Percentiles rank a stretch among this genome's conserved stretches.
These are phyloP conservation scores for Rana temporaria DNA, from an alignment of 2,113 vertebrate species.

Conservation along the genomic window DNA sequence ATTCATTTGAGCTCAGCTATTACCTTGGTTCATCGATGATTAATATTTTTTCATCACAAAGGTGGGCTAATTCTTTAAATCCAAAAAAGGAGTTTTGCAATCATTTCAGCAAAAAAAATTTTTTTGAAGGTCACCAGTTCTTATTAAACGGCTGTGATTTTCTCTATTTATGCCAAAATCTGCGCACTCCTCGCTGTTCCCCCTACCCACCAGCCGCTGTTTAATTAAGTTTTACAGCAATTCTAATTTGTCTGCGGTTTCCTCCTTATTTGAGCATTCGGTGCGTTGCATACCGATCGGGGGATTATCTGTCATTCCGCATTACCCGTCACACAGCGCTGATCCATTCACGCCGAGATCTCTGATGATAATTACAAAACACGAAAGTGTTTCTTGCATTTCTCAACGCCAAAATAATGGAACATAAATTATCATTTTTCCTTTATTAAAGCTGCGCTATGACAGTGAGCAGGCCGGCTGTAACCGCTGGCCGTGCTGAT, in stretches of 20 bases:
- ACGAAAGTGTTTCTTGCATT: constrained; percentile 17
- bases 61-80: too few species aligned
- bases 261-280: constrained; percentile 1
- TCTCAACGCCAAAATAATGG: background rate
- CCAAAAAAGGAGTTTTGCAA: too few species aligned
- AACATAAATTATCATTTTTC: background rate
- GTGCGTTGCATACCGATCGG: constrained; percentile 16
- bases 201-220: background rate
- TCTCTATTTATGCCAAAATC: too few species aligned
- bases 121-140: too few species aligned
- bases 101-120: too few species aligned
- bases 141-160: too few species aligned
- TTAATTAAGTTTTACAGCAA: constrained; percentile 41
- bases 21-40: too few species aligned
- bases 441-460: background rate
- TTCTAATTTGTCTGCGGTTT: constrained; percentile 37
- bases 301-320: constrained; percentile 34
- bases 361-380: constrained; percentile 26
- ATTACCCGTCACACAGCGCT: constrained; percentile 15
- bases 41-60: too few species aligned
- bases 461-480: background rate
- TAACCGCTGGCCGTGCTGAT: background rate
- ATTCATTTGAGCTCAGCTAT: too few species aligned
- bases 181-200: background rate
- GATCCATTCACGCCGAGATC: constrained; percentile 20